phyloP scores from a whole-genome alignment of 2,113 vertebrate species.

The Procapra przewalskii region DNA sequence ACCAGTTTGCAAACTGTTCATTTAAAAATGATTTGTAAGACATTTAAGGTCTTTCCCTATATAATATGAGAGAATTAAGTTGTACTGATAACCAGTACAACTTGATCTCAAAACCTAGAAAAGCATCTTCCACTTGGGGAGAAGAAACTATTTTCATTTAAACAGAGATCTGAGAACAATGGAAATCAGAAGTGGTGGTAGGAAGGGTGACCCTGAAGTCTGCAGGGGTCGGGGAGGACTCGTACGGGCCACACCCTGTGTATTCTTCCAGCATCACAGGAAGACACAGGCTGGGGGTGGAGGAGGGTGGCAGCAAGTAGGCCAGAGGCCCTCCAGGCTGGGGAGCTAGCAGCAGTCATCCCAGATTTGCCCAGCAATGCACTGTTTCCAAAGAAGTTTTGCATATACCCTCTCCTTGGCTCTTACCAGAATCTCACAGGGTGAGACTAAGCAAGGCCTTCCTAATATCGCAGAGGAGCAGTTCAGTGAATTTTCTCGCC shows the following conservation, averaged over 20 bases:
- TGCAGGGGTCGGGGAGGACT: not conserved
- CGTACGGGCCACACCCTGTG: not conserved
- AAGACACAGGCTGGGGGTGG: not conserved
- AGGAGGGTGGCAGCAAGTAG: not conserved
- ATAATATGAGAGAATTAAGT: not conserved
- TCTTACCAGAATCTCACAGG: not conserved
- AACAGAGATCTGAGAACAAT: not conserved
- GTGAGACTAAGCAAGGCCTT: not conserved
- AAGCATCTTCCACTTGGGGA: not conserved
- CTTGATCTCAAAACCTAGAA: not conserved
- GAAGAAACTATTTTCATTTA: not conserved
- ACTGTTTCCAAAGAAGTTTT: not conserved
- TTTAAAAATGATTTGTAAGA: not conserved
- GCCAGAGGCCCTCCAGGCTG: not conserved
- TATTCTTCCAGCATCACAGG: not conserved
- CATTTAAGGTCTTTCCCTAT: not conserved
- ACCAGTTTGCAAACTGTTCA: not conserved
- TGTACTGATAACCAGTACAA: not conserved
- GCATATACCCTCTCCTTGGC: not conserved
- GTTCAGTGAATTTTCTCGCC: not conserved
- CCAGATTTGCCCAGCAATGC: not conserved
- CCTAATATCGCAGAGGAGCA: not conserved
- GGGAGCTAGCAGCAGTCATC: not conserved
- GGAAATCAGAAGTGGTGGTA: not conserved
- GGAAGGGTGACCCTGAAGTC: not conserved